These are phyloP conservation scores for Crypturellus undulatus DNA, from an alignment of 2,113 vertebrate species.

Conservation along the genomic window DNA sequence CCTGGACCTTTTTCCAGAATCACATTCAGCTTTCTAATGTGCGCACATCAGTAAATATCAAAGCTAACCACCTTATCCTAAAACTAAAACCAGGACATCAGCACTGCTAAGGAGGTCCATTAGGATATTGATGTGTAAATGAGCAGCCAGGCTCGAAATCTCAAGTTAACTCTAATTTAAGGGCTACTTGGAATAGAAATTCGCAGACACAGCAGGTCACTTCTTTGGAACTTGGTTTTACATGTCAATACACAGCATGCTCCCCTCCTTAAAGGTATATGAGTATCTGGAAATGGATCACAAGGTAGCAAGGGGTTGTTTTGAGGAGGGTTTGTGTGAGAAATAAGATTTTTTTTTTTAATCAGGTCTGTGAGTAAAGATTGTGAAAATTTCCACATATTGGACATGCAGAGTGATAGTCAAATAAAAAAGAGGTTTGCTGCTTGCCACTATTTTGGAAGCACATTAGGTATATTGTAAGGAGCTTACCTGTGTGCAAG, in stretches of 20 bases:
- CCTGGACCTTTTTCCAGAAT: not conserved
- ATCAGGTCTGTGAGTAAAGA: not conserved
- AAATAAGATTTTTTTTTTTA: not conserved
- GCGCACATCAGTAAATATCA: conserved; percentile 52
- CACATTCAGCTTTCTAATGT: conserved; percentile 33
- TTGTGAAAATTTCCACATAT: not conserved
- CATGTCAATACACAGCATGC: conserved; percentile 51
- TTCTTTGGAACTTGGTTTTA: conserved; percentile 40
- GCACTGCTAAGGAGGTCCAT: not conserved
- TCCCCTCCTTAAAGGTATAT: not conserved
- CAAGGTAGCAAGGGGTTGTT: not conserved
- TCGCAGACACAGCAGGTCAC: conserved; percentile 29
- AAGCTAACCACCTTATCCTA: conserved; percentile 41
- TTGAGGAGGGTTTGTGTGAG: not conserved
- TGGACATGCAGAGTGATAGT: not conserved
- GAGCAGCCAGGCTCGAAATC: not conserved
- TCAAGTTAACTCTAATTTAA: conserved; percentile 47
- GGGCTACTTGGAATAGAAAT: conserved; percentile 16
- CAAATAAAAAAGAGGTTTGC: not conserved
- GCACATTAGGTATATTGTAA: not conserved
- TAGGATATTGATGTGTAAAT: conserved; percentile 62
- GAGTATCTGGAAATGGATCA: not conserved
- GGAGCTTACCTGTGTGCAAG: not conserved
- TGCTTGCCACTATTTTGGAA: not conserved
- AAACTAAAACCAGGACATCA: conserved; percentile 35